Percentiles rank a stretch among this genome's conserved stretches.
phyloP scores from a whole-genome alignment of 2,888 invertebrate genomes.

The Drosophila setosimentum region DNA sequence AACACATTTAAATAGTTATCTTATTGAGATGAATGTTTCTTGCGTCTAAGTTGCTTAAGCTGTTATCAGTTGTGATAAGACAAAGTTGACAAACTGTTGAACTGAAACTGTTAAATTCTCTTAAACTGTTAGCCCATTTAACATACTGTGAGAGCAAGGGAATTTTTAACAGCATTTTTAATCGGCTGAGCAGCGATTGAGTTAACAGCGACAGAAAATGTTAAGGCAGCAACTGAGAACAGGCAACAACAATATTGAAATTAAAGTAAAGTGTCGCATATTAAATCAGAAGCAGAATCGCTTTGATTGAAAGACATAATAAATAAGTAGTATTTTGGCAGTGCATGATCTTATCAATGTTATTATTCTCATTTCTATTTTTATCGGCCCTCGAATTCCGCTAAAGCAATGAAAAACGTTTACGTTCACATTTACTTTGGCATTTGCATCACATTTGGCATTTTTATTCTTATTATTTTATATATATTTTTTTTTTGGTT shows the following conservation, averaged over 20 bases:
- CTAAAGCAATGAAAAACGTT: constrained; percentile 72
- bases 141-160: constrained; percentile 28
- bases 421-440: constrained; percentile 72
- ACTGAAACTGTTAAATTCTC: constrained; percentile 45
- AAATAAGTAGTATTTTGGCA: constrained; percentile 24
- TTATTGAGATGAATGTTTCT: constrained; percentile 14
- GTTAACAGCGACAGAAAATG: constrained; percentile 4
- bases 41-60: constrained; percentile 19
- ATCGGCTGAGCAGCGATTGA: not conserved
- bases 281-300: constrained; percentile 26
- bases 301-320: constrained; percentile 44
- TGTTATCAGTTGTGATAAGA: constrained; percentile 48
- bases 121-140: constrained; percentile 52
- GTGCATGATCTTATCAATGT: constrained; percentile 35
- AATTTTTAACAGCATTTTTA: constrained; percentile 65
- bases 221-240: not conserved
- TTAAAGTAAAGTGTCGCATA: constrained; percentile 26
- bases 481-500: constrained; percentile 42
- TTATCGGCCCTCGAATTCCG: constrained; percentile 69
- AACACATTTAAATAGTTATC: not conserved
- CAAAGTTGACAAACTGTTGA: constrained; percentile 21
- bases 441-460: constrained; percentile 58
- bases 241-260: constrained; percentile 22
- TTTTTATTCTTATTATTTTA: constrained; percentile 45
- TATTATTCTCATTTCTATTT: constrained; percentile 75